Conservation (phyloP, 1,140 invertebrate genomes). For the Ditylenchus dipsaci region DNA sequence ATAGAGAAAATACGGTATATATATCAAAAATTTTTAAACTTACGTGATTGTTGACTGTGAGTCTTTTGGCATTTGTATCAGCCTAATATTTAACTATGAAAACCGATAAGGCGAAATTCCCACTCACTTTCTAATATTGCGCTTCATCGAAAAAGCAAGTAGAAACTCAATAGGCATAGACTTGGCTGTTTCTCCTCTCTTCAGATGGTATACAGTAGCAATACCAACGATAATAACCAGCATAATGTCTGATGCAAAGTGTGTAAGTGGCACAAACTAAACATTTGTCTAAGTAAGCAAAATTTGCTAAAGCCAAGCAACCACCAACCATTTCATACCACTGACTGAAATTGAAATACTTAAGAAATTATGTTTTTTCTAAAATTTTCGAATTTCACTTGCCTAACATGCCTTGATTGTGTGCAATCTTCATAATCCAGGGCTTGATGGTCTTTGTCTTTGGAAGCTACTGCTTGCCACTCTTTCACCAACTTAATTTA, state of each 20-base stretch:
- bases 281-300: too few relatives aligned
- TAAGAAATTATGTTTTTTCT: too few relatives aligned
- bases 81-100: not conserved
- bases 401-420: slow-evolving; percentile 44
- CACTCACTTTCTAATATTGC: slow-evolving; percentile 43
- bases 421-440: slow-evolving; percentile 53
- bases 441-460: slow-evolving; percentile 29
- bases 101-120: not conserved
- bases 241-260: slow-evolving; percentile 53
- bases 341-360: slow-evolving; percentile 19
- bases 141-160: slow-evolving; percentile 52
- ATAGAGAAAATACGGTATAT: too few relatives aligned
- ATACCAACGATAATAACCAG: slow-evolving; percentile 45
- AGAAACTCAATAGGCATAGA: slow-evolving; percentile 46
- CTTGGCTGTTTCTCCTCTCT: slow-evolving; percentile 45
- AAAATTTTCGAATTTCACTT: too few relatives aligned
- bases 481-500: slow-evolving; percentile 46
- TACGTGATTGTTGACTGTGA: slow-evolving; percentile 54
- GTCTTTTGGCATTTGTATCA: slow-evolving; percentile 56
- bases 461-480: slow-evolving; percentile 41
- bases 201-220: slow-evolving; percentile 51
- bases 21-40: too few relatives aligned
- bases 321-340: slow-evolving; percentile 43
- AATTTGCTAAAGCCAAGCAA: too few relatives aligned
- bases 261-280: slow-evolving; percentile 48